Conservation (phyloP, 2,888 invertebrate genomes). For the Ophioninae sp. region DNA sequence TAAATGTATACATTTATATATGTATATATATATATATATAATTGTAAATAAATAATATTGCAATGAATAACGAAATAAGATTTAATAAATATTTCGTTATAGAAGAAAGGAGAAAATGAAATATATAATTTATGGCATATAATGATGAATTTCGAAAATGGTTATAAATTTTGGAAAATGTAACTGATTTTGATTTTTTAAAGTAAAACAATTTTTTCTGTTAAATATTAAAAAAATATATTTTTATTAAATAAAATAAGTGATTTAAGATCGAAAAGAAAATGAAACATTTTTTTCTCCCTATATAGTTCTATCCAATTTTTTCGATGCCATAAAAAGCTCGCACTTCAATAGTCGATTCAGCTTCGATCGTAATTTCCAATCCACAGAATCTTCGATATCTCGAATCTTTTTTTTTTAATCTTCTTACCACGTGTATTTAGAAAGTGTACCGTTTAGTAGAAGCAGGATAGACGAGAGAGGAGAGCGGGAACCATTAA, state of each 20-base stretch:
- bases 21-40: no score
- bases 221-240: not conserved
- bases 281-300: not conserved
- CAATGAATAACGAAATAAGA: no score
- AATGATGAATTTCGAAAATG: no score
- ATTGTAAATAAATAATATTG: no score
- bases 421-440: constrained; percentile 12
- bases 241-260: not conserved
- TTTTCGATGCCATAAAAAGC: not conserved
- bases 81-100: no score
- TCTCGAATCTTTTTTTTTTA: not conserved
- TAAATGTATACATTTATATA: no score
- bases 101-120: no score
- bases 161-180: no score
- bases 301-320: not conserved
- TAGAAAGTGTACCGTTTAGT: constrained; percentile 29
- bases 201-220: no score
- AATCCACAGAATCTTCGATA: not conserved
- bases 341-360: not conserved
- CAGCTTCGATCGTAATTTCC: not conserved
- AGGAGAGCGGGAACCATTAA: constrained; percentile 43
- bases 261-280: not conserved
- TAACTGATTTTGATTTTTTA: no score
- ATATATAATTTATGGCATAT: no score
- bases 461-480: constrained; percentile 16